Base-by-base conservation (phyloP, 2,888 invertebrate species). In the Entomobrya proxima region DNA sequence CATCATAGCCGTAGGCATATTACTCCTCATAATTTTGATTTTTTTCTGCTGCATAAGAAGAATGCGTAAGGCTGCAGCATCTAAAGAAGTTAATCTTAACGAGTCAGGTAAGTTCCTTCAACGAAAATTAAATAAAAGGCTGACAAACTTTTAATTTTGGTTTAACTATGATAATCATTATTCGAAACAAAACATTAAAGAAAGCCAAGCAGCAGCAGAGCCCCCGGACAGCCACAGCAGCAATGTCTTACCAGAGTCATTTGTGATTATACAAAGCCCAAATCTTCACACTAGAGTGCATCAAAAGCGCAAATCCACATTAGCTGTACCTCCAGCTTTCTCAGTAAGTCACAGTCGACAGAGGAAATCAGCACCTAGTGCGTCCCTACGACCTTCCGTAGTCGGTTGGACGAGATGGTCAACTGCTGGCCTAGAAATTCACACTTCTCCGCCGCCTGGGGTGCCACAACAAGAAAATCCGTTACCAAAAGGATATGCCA, bases 261-360 rank as follows among this genome's bases (percentile, higher is more conserved):
- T 80, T 55, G 37, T 80, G 9, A 52, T 80, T 13, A 80, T 80
- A 24, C 13, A 15, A 15, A 50, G 69, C 11, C 52, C 35, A 2
- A 61, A 64, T 15, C 21, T 61, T 44, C 72, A 72, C 11, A n/a
- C 11, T 44, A 7, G 67, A 9, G 35, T 11, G 13, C 24, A 67
- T 27, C 21, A 47, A n/a, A 77, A 77, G n/a, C 58, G 77, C 11
- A 58, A 77, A 30, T 77, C 77, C 11, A 81, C 50, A 67, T 52
- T 82, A 11, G 82, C 82, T 21, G 64, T 82, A 21, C 82, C 82
- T n/a, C 82, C 82, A 7, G 24, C 21, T 1, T 82, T 75, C 52
- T 58, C 47, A 4, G 82, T 82, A 0, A 77, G 44, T 7, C 61
- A 30, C 11, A 74, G 37, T 7, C 37, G 44, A 15, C n/a, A 37